These are phyloP conservation scores for Agrochola litura DNA, from an alignment of 2,888 invertebrate species.

Conservation along the genomic window DNA sequence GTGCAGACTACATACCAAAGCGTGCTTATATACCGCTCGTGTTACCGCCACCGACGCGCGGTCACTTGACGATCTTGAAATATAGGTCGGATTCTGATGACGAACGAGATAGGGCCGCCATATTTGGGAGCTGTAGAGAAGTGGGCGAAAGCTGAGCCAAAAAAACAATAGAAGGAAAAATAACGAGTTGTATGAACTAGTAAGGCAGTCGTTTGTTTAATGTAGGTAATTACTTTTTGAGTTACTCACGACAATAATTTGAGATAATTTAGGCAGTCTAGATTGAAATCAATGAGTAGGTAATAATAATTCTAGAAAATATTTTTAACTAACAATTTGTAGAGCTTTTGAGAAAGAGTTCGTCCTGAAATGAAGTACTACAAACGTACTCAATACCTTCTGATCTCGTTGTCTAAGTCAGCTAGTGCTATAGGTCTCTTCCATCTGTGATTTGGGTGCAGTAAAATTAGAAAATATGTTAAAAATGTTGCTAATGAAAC, in stretches of 20 bases:
- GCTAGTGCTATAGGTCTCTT: too few species aligned
- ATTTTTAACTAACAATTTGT: background rate
- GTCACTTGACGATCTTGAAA: slow-evolving; percentile 71
- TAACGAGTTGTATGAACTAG: background rate
- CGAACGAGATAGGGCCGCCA: slow-evolving; percentile 51
- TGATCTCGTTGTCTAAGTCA: background rate
- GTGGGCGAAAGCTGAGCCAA: slow-evolving; percentile 33
- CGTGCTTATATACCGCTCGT: slow-evolving; percentile 75
- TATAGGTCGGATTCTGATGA: slow-evolving; percentile 58
- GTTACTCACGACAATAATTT: slow-evolving; percentile 5
- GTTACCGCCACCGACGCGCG: slow-evolving; percentile 39
- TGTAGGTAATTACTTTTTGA: slow-evolving; percentile 13
- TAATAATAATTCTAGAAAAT: background rate
- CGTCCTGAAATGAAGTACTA: background rate
- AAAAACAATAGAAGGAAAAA: slow-evolving; percentile 27
- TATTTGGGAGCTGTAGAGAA: slow-evolving; percentile 32
- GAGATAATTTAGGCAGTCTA: background rate
- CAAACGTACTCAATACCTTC: background rate
- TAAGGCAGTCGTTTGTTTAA: background rate
- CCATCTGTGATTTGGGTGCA: background rate
- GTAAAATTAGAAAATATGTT: background rate
- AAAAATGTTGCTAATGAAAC: background rate
- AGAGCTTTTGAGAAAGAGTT: background rate
- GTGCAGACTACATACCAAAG: slow-evolving; percentile 60
- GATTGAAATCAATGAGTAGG: slow-evolving; percentile 4